A percentile compares a stretch with the other conserved stretches of the same genome.
Conservation (phyloP, 2,888 invertebrate species). For the Incurvaria masculella region DNA sequence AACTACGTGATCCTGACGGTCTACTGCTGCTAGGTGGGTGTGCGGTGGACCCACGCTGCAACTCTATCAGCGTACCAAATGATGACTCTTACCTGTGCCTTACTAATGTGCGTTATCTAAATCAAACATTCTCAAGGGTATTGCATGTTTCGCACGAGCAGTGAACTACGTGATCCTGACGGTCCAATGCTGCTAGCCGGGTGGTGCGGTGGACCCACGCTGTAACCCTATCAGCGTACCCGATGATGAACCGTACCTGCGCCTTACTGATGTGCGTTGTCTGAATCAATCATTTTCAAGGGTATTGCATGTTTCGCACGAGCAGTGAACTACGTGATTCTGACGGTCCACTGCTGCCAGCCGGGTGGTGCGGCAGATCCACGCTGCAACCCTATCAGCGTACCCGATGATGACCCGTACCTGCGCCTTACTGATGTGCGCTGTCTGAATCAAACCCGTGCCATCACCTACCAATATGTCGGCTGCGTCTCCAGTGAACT, state of each 20-base stretch:
- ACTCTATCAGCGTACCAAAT: constrained; percentile 22
- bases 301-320: too few species aligned
- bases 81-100: constrained; percentile 25
- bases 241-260: constrained; percentile 23
- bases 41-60: constrained; percentile 20
- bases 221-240: constrained; percentile 25
- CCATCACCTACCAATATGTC: constrained; percentile 26
- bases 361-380: constrained; percentile 20
- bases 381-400: constrained; percentile 23
- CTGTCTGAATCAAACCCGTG: constrained; percentile 27
- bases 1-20: constrained; percentile 1
- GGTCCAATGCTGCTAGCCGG: constrained; percentile 12
- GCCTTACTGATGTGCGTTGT: constrained; percentile 23
- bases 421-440: constrained; percentile 22
- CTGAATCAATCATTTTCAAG: too few species aligned
- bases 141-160: too few species aligned
- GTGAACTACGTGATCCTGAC: constrained; percentile 3
- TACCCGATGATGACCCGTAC: constrained; percentile 24
- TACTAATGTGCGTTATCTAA: constrained; percentile 25
- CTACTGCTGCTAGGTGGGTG: constrained; percentile 14
- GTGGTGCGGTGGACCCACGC: constrained; percentile 17
- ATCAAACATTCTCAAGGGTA: too few species aligned
- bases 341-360: neutral
- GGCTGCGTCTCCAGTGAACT: constrained; percentile 22
- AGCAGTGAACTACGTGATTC: constrained; percentile 6